Evolutionary conservation across 2,888 invertebrate genomes (phyloP).

Genomic region (Drosophila kuntzei): DNA sequence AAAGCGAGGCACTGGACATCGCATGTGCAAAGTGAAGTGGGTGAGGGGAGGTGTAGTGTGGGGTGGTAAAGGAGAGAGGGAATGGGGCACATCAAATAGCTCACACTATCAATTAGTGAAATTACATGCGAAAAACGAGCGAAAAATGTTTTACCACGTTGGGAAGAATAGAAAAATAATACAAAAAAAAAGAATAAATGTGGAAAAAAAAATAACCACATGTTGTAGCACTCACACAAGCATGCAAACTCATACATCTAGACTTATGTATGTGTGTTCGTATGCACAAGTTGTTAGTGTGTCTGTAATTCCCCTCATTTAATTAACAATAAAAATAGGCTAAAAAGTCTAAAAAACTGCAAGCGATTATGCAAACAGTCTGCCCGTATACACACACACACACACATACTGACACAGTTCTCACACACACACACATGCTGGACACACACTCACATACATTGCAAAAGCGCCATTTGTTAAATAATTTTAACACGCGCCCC

Average conservation of each 20-base stretch:
- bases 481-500: slow-evolving; percentile 76
- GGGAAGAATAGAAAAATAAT: slow-evolving; percentile 63
- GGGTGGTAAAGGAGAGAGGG: neutral
- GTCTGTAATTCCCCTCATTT: slow-evolving; percentile 78
- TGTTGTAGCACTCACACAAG: slow-evolving; percentile 32
- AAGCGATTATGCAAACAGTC: slow-evolving; percentile 68
- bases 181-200: slow-evolving; percentile 38
- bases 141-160: slow-evolving; percentile 68
- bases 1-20: slow-evolving; percentile 42
- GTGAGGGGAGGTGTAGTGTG: neutral
- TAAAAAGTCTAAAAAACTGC: slow-evolving; percentile 83
- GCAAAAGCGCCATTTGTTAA: slow-evolving; percentile 77
- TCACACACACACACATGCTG: slow-evolving; percentile 23
- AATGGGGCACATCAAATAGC: slow-evolving; percentile 43
- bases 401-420: slow-evolving; percentile 22
- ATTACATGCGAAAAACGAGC: slow-evolving; percentile 75
- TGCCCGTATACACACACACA: slow-evolving; percentile 57
- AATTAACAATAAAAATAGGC: slow-evolving; percentile 85
- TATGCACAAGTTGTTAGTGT: slow-evolving; percentile 30
- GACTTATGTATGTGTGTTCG: neutral
- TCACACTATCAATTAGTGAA: slow-evolving; percentile 80
- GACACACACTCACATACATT: slow-evolving; percentile 49
- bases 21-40: slow-evolving; percentile 12
- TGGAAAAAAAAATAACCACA: slow-evolving; percentile 18
- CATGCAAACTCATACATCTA: slow-evolving; percentile 4